These are phyloP conservation scores for Halesus radiatus DNA, from an alignment of 1,140 invertebrate genomes.

Conservation along the genomic window DNA sequence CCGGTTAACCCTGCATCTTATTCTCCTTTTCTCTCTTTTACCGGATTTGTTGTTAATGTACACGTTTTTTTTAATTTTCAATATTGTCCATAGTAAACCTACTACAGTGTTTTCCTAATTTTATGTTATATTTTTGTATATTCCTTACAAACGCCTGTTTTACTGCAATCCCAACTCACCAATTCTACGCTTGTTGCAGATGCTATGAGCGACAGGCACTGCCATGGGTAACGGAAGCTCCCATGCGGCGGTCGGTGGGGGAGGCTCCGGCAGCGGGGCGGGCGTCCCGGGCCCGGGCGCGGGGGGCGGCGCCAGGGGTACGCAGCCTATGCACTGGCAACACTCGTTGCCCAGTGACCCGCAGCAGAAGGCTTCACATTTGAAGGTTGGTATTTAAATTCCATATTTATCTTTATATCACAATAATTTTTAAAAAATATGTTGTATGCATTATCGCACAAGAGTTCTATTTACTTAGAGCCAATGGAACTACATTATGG, in stretches of 20 bases:
- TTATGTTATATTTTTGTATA: no score
- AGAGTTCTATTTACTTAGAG: no score
- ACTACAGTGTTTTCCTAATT: no score
- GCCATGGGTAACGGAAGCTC: constrained; percentile 54
- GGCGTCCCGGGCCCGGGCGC: constrained; percentile 6
- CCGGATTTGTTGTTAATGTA: no score
- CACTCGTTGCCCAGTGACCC: constrained; percentile 55
- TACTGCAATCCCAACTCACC: neutral
- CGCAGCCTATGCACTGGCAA: constrained; percentile 53
- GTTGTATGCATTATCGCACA: no score
- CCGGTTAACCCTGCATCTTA: no score
- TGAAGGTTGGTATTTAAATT: constrained; percentile 41
- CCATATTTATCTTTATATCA: neutral
- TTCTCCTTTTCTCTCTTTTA: no score
- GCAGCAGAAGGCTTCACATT: constrained; percentile 52
- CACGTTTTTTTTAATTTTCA: no score
- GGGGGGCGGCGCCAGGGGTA: neutral
- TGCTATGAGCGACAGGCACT: constrained; percentile 36
- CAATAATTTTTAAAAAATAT: neutral
- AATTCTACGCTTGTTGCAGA: constrained; percentile 38
- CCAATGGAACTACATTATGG: no score
- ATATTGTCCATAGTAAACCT: no score
- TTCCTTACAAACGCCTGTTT: neutral
- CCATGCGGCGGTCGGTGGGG: constrained; percentile 23
- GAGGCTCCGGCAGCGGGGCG: constrained; percentile 16